phyloP scores from a whole-genome alignment of 1,140 invertebrate genomes.

The Riptortus pedestris region DNA sequence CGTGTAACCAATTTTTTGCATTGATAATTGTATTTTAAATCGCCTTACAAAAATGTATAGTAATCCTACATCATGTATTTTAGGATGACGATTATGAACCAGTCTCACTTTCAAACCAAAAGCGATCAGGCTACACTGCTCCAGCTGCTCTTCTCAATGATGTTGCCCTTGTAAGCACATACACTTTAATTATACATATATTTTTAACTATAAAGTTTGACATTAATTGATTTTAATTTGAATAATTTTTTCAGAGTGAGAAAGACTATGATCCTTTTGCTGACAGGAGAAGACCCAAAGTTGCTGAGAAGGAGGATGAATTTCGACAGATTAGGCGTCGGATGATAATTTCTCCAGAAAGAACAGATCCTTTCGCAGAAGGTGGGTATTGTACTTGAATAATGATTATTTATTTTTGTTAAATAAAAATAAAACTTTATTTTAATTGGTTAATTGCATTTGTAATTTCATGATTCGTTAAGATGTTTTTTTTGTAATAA shows the following conservation, averaged over 20 bases:
- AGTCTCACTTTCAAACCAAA: slow-evolving; percentile 49
- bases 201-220: too few relatives aligned
- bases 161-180: slow-evolving; percentile 62
- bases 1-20: too few relatives aligned
- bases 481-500: too few relatives aligned
- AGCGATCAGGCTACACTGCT: slow-evolving; percentile 65
- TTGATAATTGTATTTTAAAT: too few relatives aligned
- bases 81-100: slow-evolving; percentile 82
- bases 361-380: slow-evolving; percentile 94
- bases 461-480: too few relatives aligned
- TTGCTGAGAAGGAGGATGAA: slow-evolving; percentile 93
- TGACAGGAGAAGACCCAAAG: slow-evolving; percentile 76
- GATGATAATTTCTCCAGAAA: slow-evolving; percentile 91
- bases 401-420: too few relatives aligned
- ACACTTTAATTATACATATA: too few relatives aligned
- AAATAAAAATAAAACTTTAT: too few relatives aligned
- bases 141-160: slow-evolving; percentile 82
- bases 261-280: slow-evolving; percentile 95
- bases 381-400: slow-evolving; percentile 45
- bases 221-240: too few relatives aligned
- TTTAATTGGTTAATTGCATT: too few relatives aligned
- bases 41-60: too few relatives aligned
- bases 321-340: slow-evolving; percentile 77
- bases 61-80: too few relatives aligned
- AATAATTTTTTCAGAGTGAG: slow-evolving; percentile 68